Evolutionary conservation across 2,888 invertebrate genomes (phyloP).

Genomic region (Nephrotoma appendiculata): DNA sequence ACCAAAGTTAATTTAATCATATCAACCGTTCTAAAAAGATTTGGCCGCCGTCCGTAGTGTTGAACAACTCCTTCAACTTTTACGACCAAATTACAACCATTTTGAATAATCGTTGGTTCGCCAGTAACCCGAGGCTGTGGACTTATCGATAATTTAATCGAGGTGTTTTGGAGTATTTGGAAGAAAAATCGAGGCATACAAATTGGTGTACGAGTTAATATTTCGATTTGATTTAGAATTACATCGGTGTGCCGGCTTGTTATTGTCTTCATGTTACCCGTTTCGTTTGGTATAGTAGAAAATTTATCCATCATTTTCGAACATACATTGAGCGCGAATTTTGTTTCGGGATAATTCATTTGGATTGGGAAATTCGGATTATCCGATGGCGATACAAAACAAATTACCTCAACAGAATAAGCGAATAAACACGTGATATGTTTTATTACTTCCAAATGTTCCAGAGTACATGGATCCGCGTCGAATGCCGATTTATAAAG

Average conservation of each 20-base stretch:
- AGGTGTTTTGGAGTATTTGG: constrained; percentile 71
- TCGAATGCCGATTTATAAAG: constrained; percentile 75
- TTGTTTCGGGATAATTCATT: constrained; percentile 29
- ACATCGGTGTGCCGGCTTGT: constrained; percentile 38
- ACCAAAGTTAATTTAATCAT: constrained; percentile 56
- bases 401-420: constrained; percentile 29
- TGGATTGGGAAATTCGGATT: constrained; percentile 25
- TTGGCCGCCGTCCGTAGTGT: constrained; percentile 46
- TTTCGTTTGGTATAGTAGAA: constrained; percentile 25
- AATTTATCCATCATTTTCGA: constrained; percentile 26
- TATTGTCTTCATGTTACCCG: constrained; percentile 26
- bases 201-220: constrained; percentile 46
- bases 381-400: constrained; percentile 30
- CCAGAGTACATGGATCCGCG: constrained; percentile 64
- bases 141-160: constrained; percentile 64
- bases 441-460: constrained; percentile 50
- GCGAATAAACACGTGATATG: constrained; percentile 29
- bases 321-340: constrained; percentile 23
- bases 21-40: constrained; percentile 53
- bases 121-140: constrained; percentile 66
- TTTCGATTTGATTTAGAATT: constrained; percentile 42
- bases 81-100: constrained; percentile 73
- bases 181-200: constrained; percentile 67
- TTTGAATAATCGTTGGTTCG: constrained; percentile 71
- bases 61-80: constrained; percentile 90